phyloP scores from a whole-genome alignment of 1,140 invertebrate species.

The Dendrolimus kikuchii region DNA sequence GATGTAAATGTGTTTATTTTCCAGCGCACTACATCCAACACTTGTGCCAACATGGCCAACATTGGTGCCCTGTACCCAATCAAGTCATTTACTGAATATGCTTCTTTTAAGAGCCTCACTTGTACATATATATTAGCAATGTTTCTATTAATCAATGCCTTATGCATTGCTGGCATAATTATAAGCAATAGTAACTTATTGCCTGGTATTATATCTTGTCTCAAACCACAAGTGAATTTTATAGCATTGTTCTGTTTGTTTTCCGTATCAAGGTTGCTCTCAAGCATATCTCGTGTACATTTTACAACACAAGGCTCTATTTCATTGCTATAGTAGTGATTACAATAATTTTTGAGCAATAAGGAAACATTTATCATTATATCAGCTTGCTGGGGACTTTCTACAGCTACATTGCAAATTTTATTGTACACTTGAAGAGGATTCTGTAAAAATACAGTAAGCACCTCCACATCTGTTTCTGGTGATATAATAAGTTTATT shows the following conservation, averaged over 20 bases:
- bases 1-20: slow-evolving; percentile 39
- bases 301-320: slow-evolving; percentile 41
- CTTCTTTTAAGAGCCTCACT: slow-evolving; percentile 31
- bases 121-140: slow-evolving; percentile 33
- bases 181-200: slow-evolving; percentile 43
- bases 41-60: slow-evolving; percentile 50
- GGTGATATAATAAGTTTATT: slow-evolving; percentile 43
- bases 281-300: slow-evolving; percentile 29
- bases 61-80: slow-evolving; percentile 46
- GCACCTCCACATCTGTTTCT: slow-evolving; percentile 36
- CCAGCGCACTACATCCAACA: slow-evolving; percentile 44
- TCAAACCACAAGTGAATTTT: slow-evolving; percentile 38
- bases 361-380: slow-evolving; percentile 45
- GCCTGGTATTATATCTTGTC: slow-evolving; percentile 31
- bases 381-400: slow-evolving; percentile 42
- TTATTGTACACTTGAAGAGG: slow-evolving; percentile 39
- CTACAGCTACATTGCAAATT: slow-evolving; percentile 42
- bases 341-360: slow-evolving; percentile 37
- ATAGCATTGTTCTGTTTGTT: slow-evolving; percentile 35
- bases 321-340: slow-evolving; percentile 46
- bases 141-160: slow-evolving; percentile 34
- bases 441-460: slow-evolving; percentile 48
- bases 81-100: slow-evolving; percentile 34
- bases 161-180: slow-evolving; percentile 53
- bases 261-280: slow-evolving; percentile 26